phyloP scores from a whole-genome alignment of 1,140 invertebrate species.

The Batillaria attramentaria region DNA sequence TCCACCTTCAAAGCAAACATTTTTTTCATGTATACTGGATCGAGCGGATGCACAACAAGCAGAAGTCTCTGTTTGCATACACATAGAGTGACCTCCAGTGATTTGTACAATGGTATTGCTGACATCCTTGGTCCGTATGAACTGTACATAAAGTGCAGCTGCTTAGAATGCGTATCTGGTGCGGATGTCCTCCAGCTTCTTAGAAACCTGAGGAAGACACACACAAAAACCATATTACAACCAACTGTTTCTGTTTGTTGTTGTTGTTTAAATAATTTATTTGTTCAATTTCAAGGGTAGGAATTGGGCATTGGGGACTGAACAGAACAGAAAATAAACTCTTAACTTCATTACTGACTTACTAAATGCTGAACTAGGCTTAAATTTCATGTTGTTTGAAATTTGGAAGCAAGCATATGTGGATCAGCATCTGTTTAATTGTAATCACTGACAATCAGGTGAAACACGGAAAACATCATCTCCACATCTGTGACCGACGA shows the following conservation, averaged over 20 bases:
- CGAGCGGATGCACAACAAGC: too few relatives aligned
- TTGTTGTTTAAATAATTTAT: not conserved
- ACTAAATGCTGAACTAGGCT: not conserved
- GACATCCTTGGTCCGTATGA: too few relatives aligned
- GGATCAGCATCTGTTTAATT: not conserved
- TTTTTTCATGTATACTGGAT: too few relatives aligned
- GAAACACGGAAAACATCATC: slow-evolving; percentile 46
- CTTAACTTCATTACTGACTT: not conserved
- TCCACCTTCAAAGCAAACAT: too few relatives aligned
- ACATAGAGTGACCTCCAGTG: too few relatives aligned
- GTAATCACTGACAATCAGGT: slow-evolving; percentile 31
- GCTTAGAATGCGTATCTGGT: slow-evolving; percentile 74
- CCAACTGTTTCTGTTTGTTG: not conserved
- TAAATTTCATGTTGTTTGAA: not conserved
- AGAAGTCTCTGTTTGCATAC: too few relatives aligned
- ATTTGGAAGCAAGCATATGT: not conserved
- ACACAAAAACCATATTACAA: not conserved
- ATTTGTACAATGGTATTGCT: too few relatives aligned
- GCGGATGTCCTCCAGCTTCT: slow-evolving; percentile 75
- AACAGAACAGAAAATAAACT: not conserved
- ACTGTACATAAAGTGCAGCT: too few relatives aligned
- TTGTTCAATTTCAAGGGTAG: not conserved
- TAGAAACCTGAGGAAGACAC: slow-evolving; percentile 75
- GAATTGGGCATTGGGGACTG: not conserved
- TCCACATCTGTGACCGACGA: slow-evolving; percentile 17